Evolutionary conservation across 2,888 invertebrate species (phyloP), one percentile per base, ranked within the genome.

Genomic region (Eustalomyia histrio): DNA sequence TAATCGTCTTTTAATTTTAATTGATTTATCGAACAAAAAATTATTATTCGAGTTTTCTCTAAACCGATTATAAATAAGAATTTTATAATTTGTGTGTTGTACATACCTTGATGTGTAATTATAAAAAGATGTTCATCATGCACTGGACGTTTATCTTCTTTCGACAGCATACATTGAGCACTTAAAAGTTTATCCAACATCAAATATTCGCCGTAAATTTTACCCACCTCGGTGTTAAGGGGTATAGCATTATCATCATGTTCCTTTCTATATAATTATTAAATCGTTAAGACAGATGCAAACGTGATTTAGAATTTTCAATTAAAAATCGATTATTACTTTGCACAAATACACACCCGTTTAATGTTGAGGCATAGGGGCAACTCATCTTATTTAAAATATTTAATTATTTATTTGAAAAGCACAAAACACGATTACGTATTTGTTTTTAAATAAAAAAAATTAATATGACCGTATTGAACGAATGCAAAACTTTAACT

Each of bases 41-140:
- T n/a, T n/a, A n/a, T n/a, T n/a, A n/a, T n/a, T n/a, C n/a, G n/a
- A n/a, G n/a, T n/a, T n/a, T n/a, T n/a, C n/a, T n/a, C n/a, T n/a
- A n/a, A n/a, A n/a, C n/a, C n/a, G n/a, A n/a, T n/a, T n/a, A n/a
- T n/a, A n/a, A n/a, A n/a, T n/a, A n/a, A n/a, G n/a, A n/a, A n/a
- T n/a, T n/a, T n/a, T n/a, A n/a, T n/a, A n/a, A n/a, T n/a, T n/a
- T n/a, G n/a, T n/a, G n/a, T n/a, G n/a, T n/a, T n/a, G n/a, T n/a
- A n/a, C n/a, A 71, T 91, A 98, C 98, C 97, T 95, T 99, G 99
- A 92, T 99, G 99, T 12, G 97, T 99, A 68, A 99, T 93, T 80
- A 99, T 99, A 90, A 99, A 99, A 8, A 99, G 92, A 91, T 99
- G 99, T 87, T 99, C 99, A 90, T 99, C 99, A 85, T 98, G 98